Base-by-base conservation (phyloP, 1,140 invertebrate genomes). In the Ruditapes philippinarum region DNA sequence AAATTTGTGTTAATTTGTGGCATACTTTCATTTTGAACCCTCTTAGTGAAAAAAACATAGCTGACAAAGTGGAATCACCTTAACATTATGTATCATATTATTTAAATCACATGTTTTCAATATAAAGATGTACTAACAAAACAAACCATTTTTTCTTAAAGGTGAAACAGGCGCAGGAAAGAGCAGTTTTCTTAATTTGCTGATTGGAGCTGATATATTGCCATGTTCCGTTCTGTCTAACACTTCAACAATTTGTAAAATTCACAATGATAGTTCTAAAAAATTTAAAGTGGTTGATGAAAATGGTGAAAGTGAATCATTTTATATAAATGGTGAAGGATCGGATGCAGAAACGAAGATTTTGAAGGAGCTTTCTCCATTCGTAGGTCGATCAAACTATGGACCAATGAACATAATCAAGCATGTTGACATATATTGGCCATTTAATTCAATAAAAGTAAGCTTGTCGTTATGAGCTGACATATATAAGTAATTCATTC, bases 141-240 rank as follows among this genome's bases (percentile, higher is more conserved):
- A n/a, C n/a, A n/a, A n/a, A n/a, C n/a, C n/a, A n/a, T n/a, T n/a
- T n/a, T 78, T 60, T 60, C 7, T 54, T 73, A 19, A 25, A 92
- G 91, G 91, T 28, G 91, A 92, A 74, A 92, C 91, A 51, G 70
- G 87, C 76, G 88, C 91, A 9, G 91, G 91, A 1, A 92, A 92
- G 74, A 90, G 88, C 54, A 88, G 82, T 54, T 54, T 93, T 17
- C 70, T 93, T 14, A 93, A 93, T 54, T 49, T 92, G 49, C 49
- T 93, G 19, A 79, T 93, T 2, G 91, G 90, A 22, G 70, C 79
- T 31, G 88, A 92, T 54, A 45, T 93, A 0, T 76, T 93, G 31
- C 92, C 92, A n/a, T 70, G 82, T 22, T 89, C 86, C 17, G 73
- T 91, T n/a, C 65, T 92, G 11, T 85, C 84, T 57, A 80, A 81